Conservation (phyloP, 2,113 vertebrate species). For the Brachyistius frenatus region DNA sequence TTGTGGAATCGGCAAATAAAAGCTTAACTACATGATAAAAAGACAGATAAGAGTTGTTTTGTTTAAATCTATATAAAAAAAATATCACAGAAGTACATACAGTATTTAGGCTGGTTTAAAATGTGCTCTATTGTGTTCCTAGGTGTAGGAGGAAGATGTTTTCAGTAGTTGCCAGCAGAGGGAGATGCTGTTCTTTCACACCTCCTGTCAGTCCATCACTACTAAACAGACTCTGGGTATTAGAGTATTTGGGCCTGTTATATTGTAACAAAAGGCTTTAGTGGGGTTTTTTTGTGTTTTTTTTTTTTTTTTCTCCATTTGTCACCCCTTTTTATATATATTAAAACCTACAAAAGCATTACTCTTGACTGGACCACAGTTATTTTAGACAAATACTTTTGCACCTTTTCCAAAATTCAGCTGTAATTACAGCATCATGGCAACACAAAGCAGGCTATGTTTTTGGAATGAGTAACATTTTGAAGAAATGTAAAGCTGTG, state of each 20-base stretch:
- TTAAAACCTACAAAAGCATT: background rate
- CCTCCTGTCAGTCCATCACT: slow-evolving; percentile 26
- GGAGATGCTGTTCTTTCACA: slow-evolving; percentile 57
- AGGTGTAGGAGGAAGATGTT: slow-evolving; percentile 22
- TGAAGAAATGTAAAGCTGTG: no score
- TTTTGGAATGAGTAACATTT: no score
- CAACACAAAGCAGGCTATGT: no score
- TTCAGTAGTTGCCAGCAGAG: slow-evolving; percentile 67
- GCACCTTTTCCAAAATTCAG: no score
- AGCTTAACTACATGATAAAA: background rate
- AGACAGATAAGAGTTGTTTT: no score
- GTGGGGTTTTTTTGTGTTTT: background rate
- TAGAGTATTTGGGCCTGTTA: background rate
- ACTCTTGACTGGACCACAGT: background rate
- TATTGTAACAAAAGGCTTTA: background rate
- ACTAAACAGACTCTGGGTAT: slow-evolving; percentile 3
- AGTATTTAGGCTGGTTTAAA: no score
- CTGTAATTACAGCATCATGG: no score
- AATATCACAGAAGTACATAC: no score
- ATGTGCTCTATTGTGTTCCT: no score
- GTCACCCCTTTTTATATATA: no score
- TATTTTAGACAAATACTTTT: no score
- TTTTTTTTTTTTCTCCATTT: background rate
- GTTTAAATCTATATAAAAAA: no score
- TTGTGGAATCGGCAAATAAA: background rate